Evolutionary conservation across 2,113 vertebrate genomes (phyloP), one percentile per base, ranked within the genome.

Genomic region (Alouatta palliata): DNA sequence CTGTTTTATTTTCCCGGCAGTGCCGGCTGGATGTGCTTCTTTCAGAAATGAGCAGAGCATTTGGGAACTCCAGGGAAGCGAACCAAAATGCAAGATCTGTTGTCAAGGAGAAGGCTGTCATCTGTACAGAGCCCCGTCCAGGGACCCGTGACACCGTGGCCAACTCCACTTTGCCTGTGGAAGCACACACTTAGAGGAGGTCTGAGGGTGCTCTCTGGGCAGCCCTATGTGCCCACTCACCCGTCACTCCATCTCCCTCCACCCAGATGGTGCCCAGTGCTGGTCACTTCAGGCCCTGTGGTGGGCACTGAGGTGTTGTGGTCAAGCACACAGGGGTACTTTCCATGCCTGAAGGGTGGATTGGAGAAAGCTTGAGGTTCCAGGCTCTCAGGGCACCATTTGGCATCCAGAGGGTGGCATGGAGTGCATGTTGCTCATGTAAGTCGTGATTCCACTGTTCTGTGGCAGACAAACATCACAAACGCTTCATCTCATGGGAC

Each of bases 111-210:
- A 30, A 66, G 21, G 13, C 37, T 35, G 54, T 23, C 5, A 7
- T 43, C 27, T 45, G 6, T 43, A 2, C n/a, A 68, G 47, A 19
- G 35, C 14, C 17, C 52, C 2, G 3, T 20, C 37, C n/a, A 40
- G 20, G 32, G 56, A 25, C 16, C 3, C 11, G 5, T 2, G 10
- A 9, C 0, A 2, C 37, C 0, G 0, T 13, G 6, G 7, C 30
- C 32, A 2, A 23, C 10, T 32, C 6, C 43, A 27, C 1, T 19
- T 12, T 8, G 8, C 27, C 27, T 32, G 32, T 4, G 20, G 52
- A 13, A 71, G 9, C 64, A 10, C 12, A 19, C 1, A 16, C 8
- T 8, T 14, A 6, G 2, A 14, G 73, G 5, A 8, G 0, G 16
- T 35, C 68, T 37, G 17, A 79, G 43, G 49, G n/a, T 1, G 8